Evolutionary conservation across 2,113 vertebrate species (phyloP), one percentile per base, ranked within the genome.

Genomic region (Hystrix brachyura): DNA sequence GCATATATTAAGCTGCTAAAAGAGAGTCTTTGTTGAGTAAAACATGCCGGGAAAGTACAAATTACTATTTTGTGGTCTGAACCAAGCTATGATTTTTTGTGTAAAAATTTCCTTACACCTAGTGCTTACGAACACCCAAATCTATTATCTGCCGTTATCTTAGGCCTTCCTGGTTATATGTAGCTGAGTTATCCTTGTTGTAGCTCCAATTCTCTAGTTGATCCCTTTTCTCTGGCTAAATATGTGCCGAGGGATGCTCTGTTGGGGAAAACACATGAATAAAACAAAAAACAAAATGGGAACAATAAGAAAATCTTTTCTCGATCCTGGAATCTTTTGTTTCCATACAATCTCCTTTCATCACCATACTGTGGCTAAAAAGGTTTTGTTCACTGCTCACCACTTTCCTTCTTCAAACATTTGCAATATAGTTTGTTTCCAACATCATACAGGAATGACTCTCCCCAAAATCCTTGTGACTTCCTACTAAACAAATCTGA

Each of bases 1-100:
- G 92, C 92, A 72, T n/a, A 60, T 97, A 97, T 96, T 98, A 89
- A 98, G 97, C 94, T 96, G 74, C 79, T 98, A 95, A 94, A 67
- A 87, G 88, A 69, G 32, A 46, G 95, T 96, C 95, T 97, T 91
- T 81, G 80, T 48, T 89, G 91, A 91, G 80, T 60, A 90, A 96
- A 97, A 91, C 62, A 76, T 11, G 38, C 92, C 60, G 51, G 72
- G 38, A 97, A 95, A 90, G 51, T 65, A 80, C 71, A 90, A 79
- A 64, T 90, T 43, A 88, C 53, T 72, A 23, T 79, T 94, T 79
- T 65, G 84, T 94, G 64, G 53, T 74, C 38, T 83, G 72, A 92
- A 57, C 11, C 5, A 43, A 84, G 65, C 23, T 87, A 34, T 23
- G 38, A 55, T 78, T 86, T 17, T 80, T 64, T 87, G 12, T 1